phyloP scores from a whole-genome alignment of 2,797 vertebrate genomes.

The Anas georgica region DNA sequence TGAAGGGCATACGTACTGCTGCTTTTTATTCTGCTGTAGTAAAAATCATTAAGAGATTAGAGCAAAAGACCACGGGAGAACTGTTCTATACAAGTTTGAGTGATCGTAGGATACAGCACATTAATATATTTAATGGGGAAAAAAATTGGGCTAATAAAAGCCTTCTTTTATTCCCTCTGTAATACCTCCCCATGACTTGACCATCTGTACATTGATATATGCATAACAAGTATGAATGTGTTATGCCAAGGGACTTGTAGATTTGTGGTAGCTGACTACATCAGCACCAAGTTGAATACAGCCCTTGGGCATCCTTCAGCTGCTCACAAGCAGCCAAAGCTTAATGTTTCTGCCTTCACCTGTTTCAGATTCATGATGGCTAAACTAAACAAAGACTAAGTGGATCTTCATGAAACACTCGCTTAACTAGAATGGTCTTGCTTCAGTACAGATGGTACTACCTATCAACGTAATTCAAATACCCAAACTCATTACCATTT shows the following conservation, averaged over 20 bases:
- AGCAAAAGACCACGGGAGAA: background rate
- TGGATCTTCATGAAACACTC: background rate
- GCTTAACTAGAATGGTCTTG: background rate
- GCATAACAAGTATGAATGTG: background rate
- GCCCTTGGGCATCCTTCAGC: background rate
- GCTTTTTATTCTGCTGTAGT: background rate
- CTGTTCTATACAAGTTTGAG: background rate
- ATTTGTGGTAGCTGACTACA: background rate
- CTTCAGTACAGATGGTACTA: background rate
- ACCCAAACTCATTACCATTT: background rate
- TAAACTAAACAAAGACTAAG: background rate
- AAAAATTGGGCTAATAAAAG: background rate
- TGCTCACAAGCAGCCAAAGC: background rate
- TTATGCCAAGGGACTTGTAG: background rate
- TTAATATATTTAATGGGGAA: background rate
- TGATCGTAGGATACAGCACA: background rate
- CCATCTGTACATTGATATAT: background rate
- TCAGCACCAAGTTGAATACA: background rate
- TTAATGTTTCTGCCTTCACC: background rate
- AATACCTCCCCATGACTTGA: background rate
- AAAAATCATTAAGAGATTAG: background rate
- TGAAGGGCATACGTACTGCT: background rate
- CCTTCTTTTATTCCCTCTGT: background rate
- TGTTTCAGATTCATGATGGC: background rate
- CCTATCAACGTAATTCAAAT: background rate